Conservation (phyloP, 2,888 invertebrate genomes). For the Lasioglossum marginatum region DNA sequence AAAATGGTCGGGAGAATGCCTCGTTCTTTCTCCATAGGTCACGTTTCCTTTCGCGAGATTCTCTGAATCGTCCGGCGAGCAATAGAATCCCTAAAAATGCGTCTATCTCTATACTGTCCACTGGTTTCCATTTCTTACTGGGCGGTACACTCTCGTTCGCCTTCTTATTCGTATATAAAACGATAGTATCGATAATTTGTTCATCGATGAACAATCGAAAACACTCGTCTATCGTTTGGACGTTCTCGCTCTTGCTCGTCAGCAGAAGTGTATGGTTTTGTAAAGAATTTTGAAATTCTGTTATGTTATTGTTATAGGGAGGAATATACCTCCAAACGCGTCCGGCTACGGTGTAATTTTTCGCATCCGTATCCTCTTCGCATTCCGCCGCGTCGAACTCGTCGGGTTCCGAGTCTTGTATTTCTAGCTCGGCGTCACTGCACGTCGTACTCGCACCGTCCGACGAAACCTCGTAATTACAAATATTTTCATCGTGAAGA, state of each 20-base stretch:
- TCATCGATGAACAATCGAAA: conserved; percentile 30
- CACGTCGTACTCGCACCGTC: conserved; percentile 17
- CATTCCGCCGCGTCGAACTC: conserved; percentile 8
- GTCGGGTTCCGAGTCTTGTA: conserved; percentile 1
- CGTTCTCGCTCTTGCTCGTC: conserved; percentile 9
- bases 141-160: conserved; percentile 4
- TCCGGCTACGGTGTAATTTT: not conserved
- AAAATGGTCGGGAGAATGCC: conserved; percentile 10
- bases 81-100: conserved; percentile 35
- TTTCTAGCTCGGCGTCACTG: conserved; percentile 24
- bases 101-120: conserved; percentile 29
- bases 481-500: conserved; percentile 7
- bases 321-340: conserved; percentile 11
- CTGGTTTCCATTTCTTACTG: conserved; percentile 26
- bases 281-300: not conserved
- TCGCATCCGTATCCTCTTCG: conserved; percentile 1
- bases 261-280: not conserved
- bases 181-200: conserved; percentile 16
- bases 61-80: conserved; percentile 25
- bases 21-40: conserved; percentile 19
- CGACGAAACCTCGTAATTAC: conserved; percentile 19
- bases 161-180: conserved; percentile 30
- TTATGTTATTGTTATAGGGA: not conserved
- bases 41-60: conserved; percentile 25
- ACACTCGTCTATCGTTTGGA: conserved; percentile 21